A percentile compares a stretch with the other conserved stretches of the same genome.
These are phyloP conservation scores for Xyliphius kryptos DNA, from an alignment of 2,113 vertebrate genomes.

Conservation along the genomic window DNA sequence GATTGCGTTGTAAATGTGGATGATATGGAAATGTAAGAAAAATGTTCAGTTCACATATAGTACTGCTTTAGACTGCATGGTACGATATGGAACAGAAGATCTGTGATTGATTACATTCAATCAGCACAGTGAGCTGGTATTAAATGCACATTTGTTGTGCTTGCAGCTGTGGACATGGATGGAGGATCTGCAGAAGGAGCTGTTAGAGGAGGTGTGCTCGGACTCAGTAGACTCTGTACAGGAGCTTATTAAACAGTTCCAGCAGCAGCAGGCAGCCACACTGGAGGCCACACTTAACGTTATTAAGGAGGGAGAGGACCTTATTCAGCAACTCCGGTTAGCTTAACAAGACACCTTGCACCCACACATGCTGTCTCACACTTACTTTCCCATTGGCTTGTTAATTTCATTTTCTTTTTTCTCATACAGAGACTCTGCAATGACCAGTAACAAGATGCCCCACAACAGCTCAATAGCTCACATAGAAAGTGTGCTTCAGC, in stretches of 20 bases:
- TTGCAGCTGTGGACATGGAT: slow-evolving; percentile 96
- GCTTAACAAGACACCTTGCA: slow-evolving; percentile 3
- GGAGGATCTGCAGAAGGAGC: slow-evolving; percentile 98
- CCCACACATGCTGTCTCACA: background rate
- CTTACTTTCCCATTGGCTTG: background rate
- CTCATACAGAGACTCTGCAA: slow-evolving; percentile 80
- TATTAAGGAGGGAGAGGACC: slow-evolving; percentile 96
- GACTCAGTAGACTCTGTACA: slow-evolving; percentile 94
- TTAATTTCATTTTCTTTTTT: slow-evolving; percentile 15
- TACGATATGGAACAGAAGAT: too few relatives aligned
- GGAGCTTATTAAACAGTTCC: slow-evolving; percentile 96
- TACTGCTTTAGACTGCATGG: too few relatives aligned
- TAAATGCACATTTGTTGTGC: background rate
- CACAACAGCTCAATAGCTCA: slow-evolving; percentile 96
- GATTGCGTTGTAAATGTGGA: too few relatives aligned
- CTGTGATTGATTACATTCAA: too few relatives aligned
- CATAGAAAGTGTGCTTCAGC: slow-evolving; percentile 93
- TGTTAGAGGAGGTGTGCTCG: slow-evolving; percentile 90
- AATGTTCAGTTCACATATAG: too few relatives aligned
- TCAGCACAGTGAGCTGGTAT: background rate
- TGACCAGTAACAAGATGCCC: slow-evolving; percentile 90
- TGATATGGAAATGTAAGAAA: too few relatives aligned
- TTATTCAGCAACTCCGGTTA: slow-evolving; percentile 97
- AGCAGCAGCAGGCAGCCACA: slow-evolving; percentile 94
- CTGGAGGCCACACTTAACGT: slow-evolving; percentile 93